These are phyloP conservation scores for Tipula helvola DNA, from an alignment of 2,888 invertebrate genomes.

Conservation along the genomic window DNA sequence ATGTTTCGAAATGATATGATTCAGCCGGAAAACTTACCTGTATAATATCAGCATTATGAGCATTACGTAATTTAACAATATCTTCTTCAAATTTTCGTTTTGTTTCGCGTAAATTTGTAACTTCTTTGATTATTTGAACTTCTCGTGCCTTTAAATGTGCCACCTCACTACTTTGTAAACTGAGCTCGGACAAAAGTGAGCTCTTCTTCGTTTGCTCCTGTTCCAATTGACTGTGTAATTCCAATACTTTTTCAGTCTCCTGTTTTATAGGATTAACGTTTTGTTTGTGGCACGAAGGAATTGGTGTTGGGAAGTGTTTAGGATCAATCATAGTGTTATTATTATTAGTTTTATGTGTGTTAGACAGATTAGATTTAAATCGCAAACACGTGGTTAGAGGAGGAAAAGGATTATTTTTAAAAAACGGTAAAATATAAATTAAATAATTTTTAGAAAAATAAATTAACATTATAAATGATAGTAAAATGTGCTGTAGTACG, in stretches of 20 bases:
- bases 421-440: neutral
- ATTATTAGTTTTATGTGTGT: neutral
- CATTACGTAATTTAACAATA: conserved; percentile 56
- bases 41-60: conserved; percentile 51
- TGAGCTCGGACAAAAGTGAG: conserved; percentile 69
- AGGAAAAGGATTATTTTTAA: conserved; percentile 5
- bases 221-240: conserved; percentile 74
- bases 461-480: conserved; percentile 7
- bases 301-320: neutral
- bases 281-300: neutral
- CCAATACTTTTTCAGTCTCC: conserved; percentile 49
- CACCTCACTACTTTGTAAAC: conserved; percentile 54
- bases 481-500: neutral
- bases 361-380: neutral
- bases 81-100: conserved; percentile 65
- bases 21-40: conserved; percentile 29
- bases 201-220: conserved; percentile 82
- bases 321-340: neutral
- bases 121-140: conserved; percentile 56
- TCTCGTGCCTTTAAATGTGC: conserved; percentile 59
- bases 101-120: conserved; percentile 51
- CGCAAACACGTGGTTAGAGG: neutral
- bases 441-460: conserved; percentile 11
- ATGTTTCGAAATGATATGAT: neutral
- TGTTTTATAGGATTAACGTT: neutral